Evolutionary conservation across 2,797 vertebrate genomes (phyloP).

Genomic region (Siniperca obscura): DNA sequence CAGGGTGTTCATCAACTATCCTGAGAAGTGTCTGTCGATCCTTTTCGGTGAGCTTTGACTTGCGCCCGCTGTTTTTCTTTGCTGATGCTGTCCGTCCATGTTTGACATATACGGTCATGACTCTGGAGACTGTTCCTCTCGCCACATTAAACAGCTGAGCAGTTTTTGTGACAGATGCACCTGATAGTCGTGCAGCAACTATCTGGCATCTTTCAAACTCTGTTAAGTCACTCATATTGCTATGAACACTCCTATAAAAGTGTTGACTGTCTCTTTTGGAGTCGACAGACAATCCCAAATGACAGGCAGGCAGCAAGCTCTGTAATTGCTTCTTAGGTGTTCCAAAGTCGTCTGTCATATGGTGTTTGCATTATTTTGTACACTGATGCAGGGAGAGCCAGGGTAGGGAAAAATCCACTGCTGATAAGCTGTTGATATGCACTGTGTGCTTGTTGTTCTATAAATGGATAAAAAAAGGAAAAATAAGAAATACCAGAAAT

Average conservation of each 20-base stretch:
- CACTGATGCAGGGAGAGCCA: slow-evolving; percentile 4
- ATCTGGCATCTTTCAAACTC: slow-evolving; percentile 64
- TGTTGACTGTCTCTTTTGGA: neutral
- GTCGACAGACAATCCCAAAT: neutral
- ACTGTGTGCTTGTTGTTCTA: neutral
- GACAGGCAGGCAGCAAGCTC: neutral
- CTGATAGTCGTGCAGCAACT: slow-evolving; percentile 38
- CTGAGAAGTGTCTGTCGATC: slow-evolving; percentile 46
- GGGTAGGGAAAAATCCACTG: neutral
- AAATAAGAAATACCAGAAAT: neutral
- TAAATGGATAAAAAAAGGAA: neutral
- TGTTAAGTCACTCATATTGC: slow-evolving; percentile 59
- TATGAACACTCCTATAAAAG: neutral
- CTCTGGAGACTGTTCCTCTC: slow-evolving; percentile 53
- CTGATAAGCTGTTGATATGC: neutral
- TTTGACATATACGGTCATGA: slow-evolving; percentile 57
- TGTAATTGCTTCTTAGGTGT: neutral
- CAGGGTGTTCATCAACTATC: slow-evolving; percentile 50
- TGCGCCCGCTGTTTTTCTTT: slow-evolving; percentile 61
- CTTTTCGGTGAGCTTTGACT: slow-evolving; percentile 58
- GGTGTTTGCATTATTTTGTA: slow-evolving; percentile 23
- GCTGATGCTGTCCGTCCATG: slow-evolving; percentile 55
- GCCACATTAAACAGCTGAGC: slow-evolving; percentile 62
- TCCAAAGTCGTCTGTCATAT: neutral
- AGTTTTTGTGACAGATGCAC: slow-evolving; percentile 58